Percentiles rank a stretch among this genome's conserved stretches.
These are phyloP conservation scores for Tetramorium simillimum DNA, from an alignment of 1,140 invertebrate genomes.

Conservation along the genomic window DNA sequence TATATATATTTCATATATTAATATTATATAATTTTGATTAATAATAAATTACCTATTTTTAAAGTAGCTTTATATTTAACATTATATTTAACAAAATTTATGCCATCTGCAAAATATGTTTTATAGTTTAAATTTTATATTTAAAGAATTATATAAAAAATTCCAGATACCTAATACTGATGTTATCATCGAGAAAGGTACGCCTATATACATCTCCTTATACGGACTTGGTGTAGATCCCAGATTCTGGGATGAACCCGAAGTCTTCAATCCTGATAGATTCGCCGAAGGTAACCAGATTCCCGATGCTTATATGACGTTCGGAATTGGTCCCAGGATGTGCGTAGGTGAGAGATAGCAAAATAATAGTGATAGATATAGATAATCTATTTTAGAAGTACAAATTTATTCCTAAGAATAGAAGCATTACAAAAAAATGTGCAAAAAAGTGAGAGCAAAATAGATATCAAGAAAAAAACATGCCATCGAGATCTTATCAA, in stretches of 20 bases:
- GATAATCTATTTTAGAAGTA: background rate
- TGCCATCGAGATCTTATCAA: background rate
- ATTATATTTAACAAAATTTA: background rate
- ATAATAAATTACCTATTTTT: background rate
- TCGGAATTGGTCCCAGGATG: slow-evolving; percentile 74
- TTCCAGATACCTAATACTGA: slow-evolving; percentile 80
- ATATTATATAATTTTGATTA: background rate
- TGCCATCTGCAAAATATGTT: background rate
- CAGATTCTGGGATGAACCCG: slow-evolving; percentile 82
- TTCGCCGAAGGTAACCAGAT: slow-evolving; percentile 76
- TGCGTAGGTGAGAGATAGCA: slow-evolving; percentile 68
- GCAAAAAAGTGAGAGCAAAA: background rate
- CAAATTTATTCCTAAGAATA: background rate
- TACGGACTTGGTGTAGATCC: slow-evolving; percentile 81
- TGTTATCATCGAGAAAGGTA: slow-evolving; percentile 80
- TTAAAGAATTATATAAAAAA: background rate
- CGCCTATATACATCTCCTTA: slow-evolving; percentile 72
- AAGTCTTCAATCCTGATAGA: slow-evolving; percentile 85
- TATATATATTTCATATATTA: background rate
- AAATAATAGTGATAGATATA: background rate
- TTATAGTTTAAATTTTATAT: background rate
- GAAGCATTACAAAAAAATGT: background rate
- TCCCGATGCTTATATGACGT: slow-evolving; percentile 72
- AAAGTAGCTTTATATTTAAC: background rate
- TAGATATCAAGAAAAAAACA: background rate